A percentile compares a stretch with the other conserved stretches of the same genome.
phyloP scores from a whole-genome alignment of 2,888 invertebrate genomes.

The Conchocele bisecta region DNA sequence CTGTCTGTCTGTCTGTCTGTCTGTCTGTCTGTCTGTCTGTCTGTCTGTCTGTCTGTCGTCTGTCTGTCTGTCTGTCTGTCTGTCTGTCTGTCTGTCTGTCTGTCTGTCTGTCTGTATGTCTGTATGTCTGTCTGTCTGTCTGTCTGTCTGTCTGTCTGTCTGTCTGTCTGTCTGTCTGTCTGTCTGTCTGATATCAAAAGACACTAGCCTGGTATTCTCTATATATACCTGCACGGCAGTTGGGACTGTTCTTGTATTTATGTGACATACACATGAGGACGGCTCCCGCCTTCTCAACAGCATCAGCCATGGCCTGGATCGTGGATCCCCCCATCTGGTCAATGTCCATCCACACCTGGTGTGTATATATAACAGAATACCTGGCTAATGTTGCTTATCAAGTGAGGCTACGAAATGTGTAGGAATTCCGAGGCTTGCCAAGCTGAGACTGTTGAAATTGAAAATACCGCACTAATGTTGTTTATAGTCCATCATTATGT shows the following conservation, averaged over 20 bases:
- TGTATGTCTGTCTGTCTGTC: neutral
- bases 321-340: conserved; percentile 44
- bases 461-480: too few relatives aligned
- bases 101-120: too few relatives aligned
- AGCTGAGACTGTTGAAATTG: too few relatives aligned
- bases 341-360: conserved; percentile 51
- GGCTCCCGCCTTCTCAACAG: conserved; percentile 41
- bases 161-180: neutral
- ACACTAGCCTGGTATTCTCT: too few relatives aligned
- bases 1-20: neutral
- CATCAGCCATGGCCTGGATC: conserved; percentile 42
- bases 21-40: neutral
- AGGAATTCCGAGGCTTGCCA: too few relatives aligned
- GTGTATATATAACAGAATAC: neutral
- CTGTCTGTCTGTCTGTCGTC: too few relatives aligned
- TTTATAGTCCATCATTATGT: too few relatives aligned
- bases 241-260: conserved; percentile 49
- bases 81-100: neutral
- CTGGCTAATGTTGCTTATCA: too few relatives aligned
- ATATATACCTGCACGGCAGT: conserved; percentile 42
- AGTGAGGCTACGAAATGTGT: too few relatives aligned
- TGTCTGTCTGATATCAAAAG: too few relatives aligned
- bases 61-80: neutral
- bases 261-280: conserved; percentile 41
- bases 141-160: neutral